Evolutionary conservation across 2,113 vertebrate species (phyloP).

Genomic region (Anas platyrhynchos): DNA sequence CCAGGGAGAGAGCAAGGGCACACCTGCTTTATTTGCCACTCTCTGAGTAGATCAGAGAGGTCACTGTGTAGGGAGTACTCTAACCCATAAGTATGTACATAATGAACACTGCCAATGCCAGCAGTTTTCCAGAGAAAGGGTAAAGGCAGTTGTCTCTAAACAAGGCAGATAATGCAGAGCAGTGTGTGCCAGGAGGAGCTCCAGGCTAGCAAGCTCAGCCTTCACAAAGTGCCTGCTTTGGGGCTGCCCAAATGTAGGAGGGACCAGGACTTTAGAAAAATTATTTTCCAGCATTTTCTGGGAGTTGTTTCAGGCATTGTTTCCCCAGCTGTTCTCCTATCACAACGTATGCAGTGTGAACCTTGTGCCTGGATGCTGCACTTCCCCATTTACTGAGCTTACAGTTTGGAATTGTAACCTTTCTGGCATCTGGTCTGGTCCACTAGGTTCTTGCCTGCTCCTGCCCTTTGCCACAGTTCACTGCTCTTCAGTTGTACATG

Average conservation of each 20-base stretch:
- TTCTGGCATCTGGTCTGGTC: neutral
- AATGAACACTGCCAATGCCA: neutral
- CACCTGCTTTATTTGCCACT: neutral
- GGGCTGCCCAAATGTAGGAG: neutral
- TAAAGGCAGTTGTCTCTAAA: neutral
- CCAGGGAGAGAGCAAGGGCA: neutral
- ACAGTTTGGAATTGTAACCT: neutral
- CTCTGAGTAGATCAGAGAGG: neutral
- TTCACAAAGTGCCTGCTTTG: neutral
- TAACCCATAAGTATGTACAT: neutral
- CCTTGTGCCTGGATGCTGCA: neutral
- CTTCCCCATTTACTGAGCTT: neutral
- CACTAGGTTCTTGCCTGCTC: neutral
- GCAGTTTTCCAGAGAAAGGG: neutral
- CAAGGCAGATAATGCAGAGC: neutral
- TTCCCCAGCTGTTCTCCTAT: neutral
- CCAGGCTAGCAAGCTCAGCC: neutral
- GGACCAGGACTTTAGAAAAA: neutral
- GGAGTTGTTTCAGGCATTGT: neutral
- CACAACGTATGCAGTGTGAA: too few relatives aligned
- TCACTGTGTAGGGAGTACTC: neutral
- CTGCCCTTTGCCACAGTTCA: neutral
- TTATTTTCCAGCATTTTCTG: neutral
- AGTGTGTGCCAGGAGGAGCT: neutral
- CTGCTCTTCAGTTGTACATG: neutral